Percentiles rank a stretch among this genome's conserved stretches.
These are phyloP conservation scores for Hyposoter didymator DNA, from an alignment of 2,888 invertebrate genomes.

Conservation along the genomic window DNA sequence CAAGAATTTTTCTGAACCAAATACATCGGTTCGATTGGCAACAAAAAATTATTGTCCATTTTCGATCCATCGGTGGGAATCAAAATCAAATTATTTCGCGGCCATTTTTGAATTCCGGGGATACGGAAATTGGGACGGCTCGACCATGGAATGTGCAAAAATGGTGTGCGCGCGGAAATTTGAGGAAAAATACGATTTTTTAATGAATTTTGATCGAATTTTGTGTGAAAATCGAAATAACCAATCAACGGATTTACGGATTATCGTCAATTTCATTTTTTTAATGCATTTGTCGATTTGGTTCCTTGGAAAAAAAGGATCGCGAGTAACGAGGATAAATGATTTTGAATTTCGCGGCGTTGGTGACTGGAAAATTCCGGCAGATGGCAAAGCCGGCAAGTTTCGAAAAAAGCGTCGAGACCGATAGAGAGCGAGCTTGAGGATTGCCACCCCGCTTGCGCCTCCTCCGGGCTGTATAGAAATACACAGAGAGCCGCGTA, in stretches of 20 bases:
- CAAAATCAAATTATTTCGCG: background rate
- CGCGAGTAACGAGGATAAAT: background rate
- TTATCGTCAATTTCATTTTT: background rate
- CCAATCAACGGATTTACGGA: background rate
- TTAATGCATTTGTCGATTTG: background rate
- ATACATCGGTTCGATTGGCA: no score
- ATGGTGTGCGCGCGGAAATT: background rate
- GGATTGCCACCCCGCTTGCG: conserved; percentile 40
- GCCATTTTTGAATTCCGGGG: conserved; percentile 3
- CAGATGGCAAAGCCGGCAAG: conserved; percentile 47
- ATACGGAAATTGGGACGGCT: background rate
- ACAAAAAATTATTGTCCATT: no score
- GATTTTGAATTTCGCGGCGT: conserved; percentile 40
- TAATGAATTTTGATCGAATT: background rate
- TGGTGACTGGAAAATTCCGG: conserved; percentile 45
- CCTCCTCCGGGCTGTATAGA: conserved; percentile 20
- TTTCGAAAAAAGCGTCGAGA: conserved; percentile 43
- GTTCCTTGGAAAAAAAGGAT: background rate
- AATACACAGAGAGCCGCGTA: conserved; percentile 43
- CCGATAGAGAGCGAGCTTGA: conserved; percentile 32
- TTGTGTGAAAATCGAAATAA: background rate
- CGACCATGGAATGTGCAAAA: background rate
- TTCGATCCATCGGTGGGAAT: background rate
- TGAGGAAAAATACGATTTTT: background rate
- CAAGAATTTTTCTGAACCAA: no score